Base-by-base conservation (phyloP, 30 jellyfish, hydroid and myxozoan species). In the Morbakka virulenta region DNA sequence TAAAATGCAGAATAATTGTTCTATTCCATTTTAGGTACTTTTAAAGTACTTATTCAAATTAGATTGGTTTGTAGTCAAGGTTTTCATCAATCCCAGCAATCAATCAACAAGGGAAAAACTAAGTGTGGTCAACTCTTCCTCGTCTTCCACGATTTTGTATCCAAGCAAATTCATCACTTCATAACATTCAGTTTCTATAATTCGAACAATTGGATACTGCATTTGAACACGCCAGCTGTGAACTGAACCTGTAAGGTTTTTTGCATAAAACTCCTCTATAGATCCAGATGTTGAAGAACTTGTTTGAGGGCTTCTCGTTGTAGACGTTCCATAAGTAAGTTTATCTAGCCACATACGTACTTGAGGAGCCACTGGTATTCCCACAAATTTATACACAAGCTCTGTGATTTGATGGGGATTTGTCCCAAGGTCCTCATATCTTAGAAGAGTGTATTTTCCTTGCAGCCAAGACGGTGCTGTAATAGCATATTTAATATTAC, bases 271-370 rank as follows among this genome's bases (percentile, higher is more conserved):
- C n/a, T 93, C 99, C 77, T 93, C 99, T 26, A 93, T 81, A 2
- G 97, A 93, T 0, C 99, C 99, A 0, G 99, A 93, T 0, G 99
- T 86, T 2, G 99, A 93, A 17, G 99, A 93, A 63, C 99, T 83
- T 27, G 89, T 63, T 25, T 93, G 99, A 4, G 99, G 88, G n/a
- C 88, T 89, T 33, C 88, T 76, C 22, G 92, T 87, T 14, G 96
- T 80, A n/a, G n/a, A n/a, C 35, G 95, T 57, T 14, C 95, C 95
- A 67, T 93, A 86, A 3, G 99, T 89, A 24, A 93, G 71, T 67
- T 93, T 93, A 69, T 93, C 99, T 47, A 93, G 95, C 99, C 99
- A 93, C 97, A 93, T 86, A n/a, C 99, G 96, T 3, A 93, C 99
- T 61, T 93, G 99, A 22, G 99, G 96, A 13, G 96, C 99, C 22